Percentiles rank a stretch among this genome's conserved stretches.
Conservation (phyloP, 2,888 invertebrate species). For the Crematogaster levior region DNA sequence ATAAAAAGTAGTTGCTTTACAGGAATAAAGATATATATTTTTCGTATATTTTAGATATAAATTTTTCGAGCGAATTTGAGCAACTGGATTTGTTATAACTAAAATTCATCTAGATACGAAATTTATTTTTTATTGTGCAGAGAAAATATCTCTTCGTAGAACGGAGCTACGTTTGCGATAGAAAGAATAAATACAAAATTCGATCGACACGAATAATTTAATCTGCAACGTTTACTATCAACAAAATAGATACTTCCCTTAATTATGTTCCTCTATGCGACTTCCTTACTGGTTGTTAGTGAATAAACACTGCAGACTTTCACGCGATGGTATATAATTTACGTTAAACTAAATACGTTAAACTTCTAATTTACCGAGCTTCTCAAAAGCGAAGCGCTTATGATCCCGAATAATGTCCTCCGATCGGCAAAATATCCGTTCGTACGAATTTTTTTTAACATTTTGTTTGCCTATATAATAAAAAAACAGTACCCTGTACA, state of each 20-base stretch:
- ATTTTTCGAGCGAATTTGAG: background rate
- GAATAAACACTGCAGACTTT: constrained; percentile 6
- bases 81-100: constrained; percentile 1
- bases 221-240: constrained; percentile 26
- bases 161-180: background rate
- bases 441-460: constrained; percentile 42
- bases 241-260: constrained; percentile 33
- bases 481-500: constrained; percentile 35
- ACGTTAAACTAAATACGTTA: constrained; percentile 30
- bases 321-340: constrained; percentile 3
- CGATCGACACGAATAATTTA: constrained; percentile 30
- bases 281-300: constrained; percentile 1
- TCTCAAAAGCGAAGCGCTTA: background rate
- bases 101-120: background rate
- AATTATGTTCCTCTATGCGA: constrained; percentile 13
- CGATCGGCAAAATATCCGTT: constrained; percentile 17
- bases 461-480: constrained; percentile 45
- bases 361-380: constrained; percentile 27
- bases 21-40: too few species aligned
- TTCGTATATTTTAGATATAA: too few species aligned
- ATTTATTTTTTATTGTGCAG: constrained; percentile 8
- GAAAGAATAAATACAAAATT: constrained; percentile 9
- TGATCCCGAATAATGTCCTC: background rate
- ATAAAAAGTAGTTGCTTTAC: background rate
- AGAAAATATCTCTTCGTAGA: constrained; percentile 10